A percentile compares a stretch with the other conserved stretches of the same genome.
phyloP scores from a whole-genome alignment of 2,113 vertebrate genomes.

The Austrofundulus limnaeus region DNA sequence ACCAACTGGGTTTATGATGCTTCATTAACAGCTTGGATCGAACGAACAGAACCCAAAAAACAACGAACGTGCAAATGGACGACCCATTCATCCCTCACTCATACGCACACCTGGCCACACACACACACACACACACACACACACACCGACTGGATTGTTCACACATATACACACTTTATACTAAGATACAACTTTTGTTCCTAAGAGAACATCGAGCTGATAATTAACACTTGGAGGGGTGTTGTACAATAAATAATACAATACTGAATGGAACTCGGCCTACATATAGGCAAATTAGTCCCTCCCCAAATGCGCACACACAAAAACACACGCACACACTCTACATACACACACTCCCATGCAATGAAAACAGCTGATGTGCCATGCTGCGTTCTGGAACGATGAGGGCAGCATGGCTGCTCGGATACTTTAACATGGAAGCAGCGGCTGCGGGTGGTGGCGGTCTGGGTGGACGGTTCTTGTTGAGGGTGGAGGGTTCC shows the following conservation, averaged over 20 bases:
- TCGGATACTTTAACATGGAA: slow-evolving; percentile 65
- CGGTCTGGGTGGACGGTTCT: slow-evolving; percentile 16
- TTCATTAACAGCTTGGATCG: slow-evolving; percentile 63
- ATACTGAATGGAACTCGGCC: slow-evolving; percentile 69
- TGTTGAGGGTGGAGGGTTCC: slow-evolving; percentile 1
- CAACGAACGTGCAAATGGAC: slow-evolving; percentile 71
- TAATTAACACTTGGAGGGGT: slow-evolving; percentile 63
- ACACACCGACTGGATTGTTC: slow-evolving; percentile 33
- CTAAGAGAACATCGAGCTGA: slow-evolving; percentile 69
- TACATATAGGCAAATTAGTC: slow-evolving; percentile 74
- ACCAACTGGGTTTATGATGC: slow-evolving; percentile 57
- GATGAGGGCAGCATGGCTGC: slow-evolving; percentile 66
- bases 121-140: slow-evolving; percentile 25
- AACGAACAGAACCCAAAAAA: slow-evolving; percentile 71
- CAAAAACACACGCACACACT: slow-evolving; percentile 47
- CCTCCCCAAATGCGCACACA: slow-evolving; percentile 53
- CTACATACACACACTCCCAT: slow-evolving; percentile 70
- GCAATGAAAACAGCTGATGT: slow-evolving; percentile 74
- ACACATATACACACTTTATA: slow-evolving; percentile 55
- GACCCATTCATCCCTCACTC: slow-evolving; percentile 62
- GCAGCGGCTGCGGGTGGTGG: slow-evolving; percentile 57
- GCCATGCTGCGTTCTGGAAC: slow-evolving; percentile 75
- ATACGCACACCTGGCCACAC: too few species aligned
- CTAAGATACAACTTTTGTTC: slow-evolving; percentile 68
- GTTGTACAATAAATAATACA: slow-evolving; percentile 73